phyloP scores from a whole-genome alignment of 2,113 vertebrate genomes.

The Nothoprocta pentlandii region DNA sequence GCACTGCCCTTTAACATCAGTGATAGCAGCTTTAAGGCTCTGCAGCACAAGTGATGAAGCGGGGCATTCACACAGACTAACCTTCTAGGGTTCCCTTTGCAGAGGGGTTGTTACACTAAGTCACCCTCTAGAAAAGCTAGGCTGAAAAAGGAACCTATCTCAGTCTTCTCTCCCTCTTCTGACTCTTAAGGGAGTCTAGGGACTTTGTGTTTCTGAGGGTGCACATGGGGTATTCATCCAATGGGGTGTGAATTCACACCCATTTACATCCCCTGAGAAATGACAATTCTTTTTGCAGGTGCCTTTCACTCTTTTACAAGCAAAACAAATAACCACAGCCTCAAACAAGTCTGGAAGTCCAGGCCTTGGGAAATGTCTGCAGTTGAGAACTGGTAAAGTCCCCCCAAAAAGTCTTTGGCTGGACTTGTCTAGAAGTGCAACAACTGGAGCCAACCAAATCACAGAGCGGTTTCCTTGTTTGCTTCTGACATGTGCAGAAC shows the following conservation, averaged over 20 bases:
- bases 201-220: neutral
- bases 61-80: neutral
- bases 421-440: neutral
- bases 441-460: neutral
- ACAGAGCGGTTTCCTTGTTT: neutral
- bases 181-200: neutral
- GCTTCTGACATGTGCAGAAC: neutral
- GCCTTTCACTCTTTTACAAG: neutral
- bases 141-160: neutral
- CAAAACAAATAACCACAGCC: neutral
- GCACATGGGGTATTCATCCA: neutral
- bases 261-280: neutral
- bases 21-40: neutral
- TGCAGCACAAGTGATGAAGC: neutral
- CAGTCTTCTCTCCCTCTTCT: neutral
- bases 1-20: neutral
- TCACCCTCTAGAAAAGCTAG: neutral
- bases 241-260: neutral
- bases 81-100: neutral
- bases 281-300: neutral
- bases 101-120: neutral
- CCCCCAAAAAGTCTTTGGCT: neutral
- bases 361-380: neutral
- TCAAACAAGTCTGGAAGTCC: neutral
- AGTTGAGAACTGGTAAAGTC: neutral